Evolutionary conservation across 2,113 vertebrate genomes (phyloP).

Genomic region (Candoia aspera): DNA sequence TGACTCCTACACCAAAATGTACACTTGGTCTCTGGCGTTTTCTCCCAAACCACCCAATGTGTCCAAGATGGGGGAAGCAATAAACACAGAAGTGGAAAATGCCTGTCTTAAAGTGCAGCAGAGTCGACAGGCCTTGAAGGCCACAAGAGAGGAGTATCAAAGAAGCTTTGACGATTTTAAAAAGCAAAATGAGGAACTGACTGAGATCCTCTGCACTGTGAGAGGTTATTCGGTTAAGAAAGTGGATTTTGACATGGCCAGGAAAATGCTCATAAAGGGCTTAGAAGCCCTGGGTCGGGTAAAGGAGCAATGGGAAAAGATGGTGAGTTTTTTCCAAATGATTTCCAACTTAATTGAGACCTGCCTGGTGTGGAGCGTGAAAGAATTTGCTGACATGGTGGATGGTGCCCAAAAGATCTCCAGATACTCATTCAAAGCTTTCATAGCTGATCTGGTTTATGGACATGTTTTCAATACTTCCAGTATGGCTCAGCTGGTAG

Average conservation of each 20-base stretch:
- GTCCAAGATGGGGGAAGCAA: constrained; percentile 4
- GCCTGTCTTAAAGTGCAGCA: background rate
- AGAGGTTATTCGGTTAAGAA: constrained; percentile 53
- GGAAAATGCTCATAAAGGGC: constrained; percentile 50
- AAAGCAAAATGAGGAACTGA: constrained; percentile 55
- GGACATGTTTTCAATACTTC: constrained; percentile 53
- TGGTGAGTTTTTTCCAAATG: constrained; percentile 67
- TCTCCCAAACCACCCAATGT: background rate
- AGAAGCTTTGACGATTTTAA: constrained; percentile 43
- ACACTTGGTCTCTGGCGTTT: constrained; percentile 11
- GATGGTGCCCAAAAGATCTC: constrained; percentile 26
- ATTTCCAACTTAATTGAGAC: constrained; percentile 61
- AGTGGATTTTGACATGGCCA: constrained; percentile 57
- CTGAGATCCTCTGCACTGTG: constrained; percentile 49
- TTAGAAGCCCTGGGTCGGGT: constrained; percentile 57
- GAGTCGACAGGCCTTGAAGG: background rate
- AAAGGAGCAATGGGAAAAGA: constrained; percentile 63
- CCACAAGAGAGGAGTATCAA: constrained; percentile 17
- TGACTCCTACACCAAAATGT: background rate
- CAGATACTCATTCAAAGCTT: constrained; percentile 32
- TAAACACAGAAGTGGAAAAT: background rate
- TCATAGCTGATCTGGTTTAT: constrained; percentile 58
- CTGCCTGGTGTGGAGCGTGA: constrained; percentile 45
- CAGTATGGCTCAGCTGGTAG: constrained; percentile 45
- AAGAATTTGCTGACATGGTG: constrained; percentile 36